Evolutionary conservation across 2,797 vertebrate species (phyloP), one percentile per base, ranked within the genome.

Genomic region (Ceyx erithaca): DNA sequence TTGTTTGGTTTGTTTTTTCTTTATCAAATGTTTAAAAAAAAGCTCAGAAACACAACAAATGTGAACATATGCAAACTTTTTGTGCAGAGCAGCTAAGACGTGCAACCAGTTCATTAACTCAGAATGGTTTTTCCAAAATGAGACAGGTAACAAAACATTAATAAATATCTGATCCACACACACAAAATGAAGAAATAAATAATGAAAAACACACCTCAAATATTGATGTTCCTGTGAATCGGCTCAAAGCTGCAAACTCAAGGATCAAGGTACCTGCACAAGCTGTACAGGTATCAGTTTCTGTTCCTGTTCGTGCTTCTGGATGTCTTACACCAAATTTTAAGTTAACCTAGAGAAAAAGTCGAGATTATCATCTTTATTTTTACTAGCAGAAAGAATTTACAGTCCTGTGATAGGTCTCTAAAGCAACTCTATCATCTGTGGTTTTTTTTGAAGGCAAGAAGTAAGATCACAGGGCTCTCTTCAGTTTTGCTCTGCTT

Each of bases 261-360:
- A 99, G 98, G 95, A 99, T 99, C 93, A 99, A 98, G 83, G 99
- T 99, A 30, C 99, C 99, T 2, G 99, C 99, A 89, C 99, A 99
- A 17, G 99, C 99, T 12, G 99, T 99, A 84, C 99, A 99, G 75
- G 99, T 99, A 94, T 99, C 99, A 0, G 99, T 99, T 96, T 99
- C 99, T 9, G 99, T 99, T 94, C 99, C 99, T 2, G 99, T 99
- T 66, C 99, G 98, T 26, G 99, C 98, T 95, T 99, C 99, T 25
- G 99, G 99, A 95, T 99, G 98, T 94, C 98, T 98, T 79, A 99
- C 97, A 17, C 99, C 99, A 82, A 99, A 97, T 95, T 99, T 99
- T 94, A 99, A 97, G 95, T 99, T 99, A 85, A 99, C 98, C 99
- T 99, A 96, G 72, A 81, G 59, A 90, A 87, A 95, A 49, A 49